These are phyloP conservation scores for Pachyrhynchus sulphureomaculatus DNA, from an alignment of 1,140 invertebrate species.

Conservation along the genomic window DNA sequence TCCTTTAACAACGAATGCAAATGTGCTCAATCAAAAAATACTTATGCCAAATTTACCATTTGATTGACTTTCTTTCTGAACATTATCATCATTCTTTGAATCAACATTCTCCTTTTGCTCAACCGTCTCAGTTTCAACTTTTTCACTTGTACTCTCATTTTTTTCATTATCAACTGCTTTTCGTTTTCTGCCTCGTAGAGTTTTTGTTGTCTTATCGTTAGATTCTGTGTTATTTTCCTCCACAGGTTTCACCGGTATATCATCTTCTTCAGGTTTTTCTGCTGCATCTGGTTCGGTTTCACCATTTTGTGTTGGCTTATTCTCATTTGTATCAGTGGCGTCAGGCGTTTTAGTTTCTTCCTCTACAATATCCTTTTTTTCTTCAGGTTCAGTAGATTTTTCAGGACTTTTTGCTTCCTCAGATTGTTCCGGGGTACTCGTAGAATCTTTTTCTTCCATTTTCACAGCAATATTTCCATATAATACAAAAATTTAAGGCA, in stretches of 20 bases:
- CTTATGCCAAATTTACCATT: too few relatives aligned
- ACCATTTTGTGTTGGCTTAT: neutral
- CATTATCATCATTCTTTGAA: slow-evolving; percentile 3
- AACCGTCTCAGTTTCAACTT: slow-evolving; percentile 1
- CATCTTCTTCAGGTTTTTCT: neutral
- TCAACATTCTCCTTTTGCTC: slow-evolving; percentile 25
- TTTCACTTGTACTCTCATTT: slow-evolving; percentile 4
- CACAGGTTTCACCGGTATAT: too few relatives aligned
- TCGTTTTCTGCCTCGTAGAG: neutral
- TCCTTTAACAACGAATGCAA: too few relatives aligned
- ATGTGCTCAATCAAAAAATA: too few relatives aligned
- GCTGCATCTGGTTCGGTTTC: neutral
- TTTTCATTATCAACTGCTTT: slow-evolving; percentile 2
- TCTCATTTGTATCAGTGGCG: neutral
- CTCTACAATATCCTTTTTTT: neutral
- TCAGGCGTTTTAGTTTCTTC: neutral
- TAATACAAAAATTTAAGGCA: neutral
- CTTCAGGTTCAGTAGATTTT: neutral
- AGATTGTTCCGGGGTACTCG: neutral
- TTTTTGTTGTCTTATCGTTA: neutral
- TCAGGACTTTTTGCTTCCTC: neutral
- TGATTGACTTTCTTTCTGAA: slow-evolving; percentile 1
- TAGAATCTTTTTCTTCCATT: slow-evolving; percentile 10
- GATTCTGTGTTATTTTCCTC: neutral
- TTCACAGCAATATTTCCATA: neutral